Base-by-base conservation (phyloP, 2,113 vertebrate species). In the Girardinichthys multiradiatus region DNA sequence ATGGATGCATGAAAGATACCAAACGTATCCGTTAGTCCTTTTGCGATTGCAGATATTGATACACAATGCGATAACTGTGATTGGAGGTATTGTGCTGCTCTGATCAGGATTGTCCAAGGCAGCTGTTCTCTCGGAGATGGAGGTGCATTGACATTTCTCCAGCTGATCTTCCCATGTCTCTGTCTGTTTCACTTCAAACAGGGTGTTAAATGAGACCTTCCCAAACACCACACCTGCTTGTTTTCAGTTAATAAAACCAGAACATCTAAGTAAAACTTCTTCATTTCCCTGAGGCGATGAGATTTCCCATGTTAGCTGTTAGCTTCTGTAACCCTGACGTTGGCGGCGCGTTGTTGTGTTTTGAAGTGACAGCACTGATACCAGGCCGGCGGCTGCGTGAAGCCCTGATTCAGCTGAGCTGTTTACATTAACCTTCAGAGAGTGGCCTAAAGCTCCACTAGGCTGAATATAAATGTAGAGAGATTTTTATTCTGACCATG, bases 351-450 rank as follows among this genome's bases (percentile, higher is more conserved):
- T 3, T 6, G 6, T 3, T 59, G 28, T 30, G 9, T 28, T 60
- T 60, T 30, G 28, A 10, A 30, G 35, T 26, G 31, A 1, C 33
- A 26, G 61, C 61, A 5, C 17, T n/a, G 61, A 62, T 31, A n/a
- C 24, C 24, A 8, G n/a, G 24, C 9, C 37, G 37, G 37, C 37
- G 37, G 37, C 10, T 10, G 10, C 11, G 37, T 39, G 37, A 39
- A 39, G 37, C 37, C 33, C 70, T 45, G 0, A 21, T 24, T 9
- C 33, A 24, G 39, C 59, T 63, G 59, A 51, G 42, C 69, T 64
- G 63, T 28, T 65, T 45, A 28, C 9, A 42, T 65, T 65, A 45
- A 45, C 28, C 39, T 14, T 72, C 39, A 13, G n/a, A 63, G 73
- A 12, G 1, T 9, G n/a, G 45, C 24, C 21, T 1, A 11, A 6